Percentiles rank a stretch among this genome's conserved stretches.
Conservation (phyloP, 2,888 invertebrate species). For the Thelaira solivaga region DNA sequence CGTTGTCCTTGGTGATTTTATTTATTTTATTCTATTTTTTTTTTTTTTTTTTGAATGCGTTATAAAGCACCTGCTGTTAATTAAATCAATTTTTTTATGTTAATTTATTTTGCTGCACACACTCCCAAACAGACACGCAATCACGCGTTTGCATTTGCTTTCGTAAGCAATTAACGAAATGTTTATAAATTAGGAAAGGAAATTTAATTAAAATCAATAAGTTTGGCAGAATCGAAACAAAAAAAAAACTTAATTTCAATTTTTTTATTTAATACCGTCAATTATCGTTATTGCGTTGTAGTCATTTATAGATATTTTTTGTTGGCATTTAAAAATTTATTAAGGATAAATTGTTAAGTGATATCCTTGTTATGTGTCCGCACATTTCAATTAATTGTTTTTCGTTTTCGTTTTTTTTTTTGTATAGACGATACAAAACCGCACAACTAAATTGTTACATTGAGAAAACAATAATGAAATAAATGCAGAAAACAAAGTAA, state of each 20-base stretch:
- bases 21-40: slow-evolving; percentile 19
- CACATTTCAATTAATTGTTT: background rate
- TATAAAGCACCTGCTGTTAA: slow-evolving; percentile 49
- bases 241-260: too few relatives aligned
- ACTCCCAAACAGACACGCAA: slow-evolving; percentile 36
- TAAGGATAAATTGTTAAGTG: slow-evolving; percentile 47
- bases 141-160: slow-evolving; percentile 15
- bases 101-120: slow-evolving; percentile 26
- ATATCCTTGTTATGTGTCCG: slow-evolving; percentile 44
- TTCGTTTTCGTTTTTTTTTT: background rate
- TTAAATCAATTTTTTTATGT: slow-evolving; percentile 56
- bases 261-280: background rate
- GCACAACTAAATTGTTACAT: slow-evolving; percentile 57
- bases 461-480: slow-evolving; percentile 35
- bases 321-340: background rate
- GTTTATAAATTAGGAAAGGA: slow-evolving; percentile 28
- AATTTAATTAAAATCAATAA: slow-evolving; percentile 45
- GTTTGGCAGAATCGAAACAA: background rate
- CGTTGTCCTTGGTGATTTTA: slow-evolving; percentile 42
- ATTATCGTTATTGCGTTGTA: background rate
- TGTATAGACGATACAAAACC: slow-evolving; percentile 29
- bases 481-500: slow-evolving; percentile 46
- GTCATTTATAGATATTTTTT: background rate
- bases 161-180: slow-evolving; percentile 40
- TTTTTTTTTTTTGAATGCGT: slow-evolving; percentile 24